Evolutionary conservation across 23 tunicate species (phyloP).

Genomic region (Halocynthia aurantium): DNA sequence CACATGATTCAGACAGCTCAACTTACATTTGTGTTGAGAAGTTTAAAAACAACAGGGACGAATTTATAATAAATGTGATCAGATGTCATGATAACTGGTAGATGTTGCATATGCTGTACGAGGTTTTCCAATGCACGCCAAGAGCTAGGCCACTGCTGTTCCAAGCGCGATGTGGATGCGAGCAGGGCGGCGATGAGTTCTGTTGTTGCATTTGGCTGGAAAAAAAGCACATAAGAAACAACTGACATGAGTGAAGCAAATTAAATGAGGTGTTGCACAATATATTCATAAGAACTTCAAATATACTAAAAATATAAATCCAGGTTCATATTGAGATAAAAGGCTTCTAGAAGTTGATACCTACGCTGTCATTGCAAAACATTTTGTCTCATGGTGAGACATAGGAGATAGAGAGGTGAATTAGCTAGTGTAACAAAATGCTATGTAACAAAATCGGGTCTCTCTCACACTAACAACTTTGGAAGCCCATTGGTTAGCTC

Average conservation of each 20-base stretch:
- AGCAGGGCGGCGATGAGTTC: conserved; percentile 57
- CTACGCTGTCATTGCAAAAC: too few species aligned
- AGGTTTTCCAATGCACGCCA: conserved; percentile 76
- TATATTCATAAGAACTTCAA: too few species aligned
- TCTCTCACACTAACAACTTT: too few species aligned
- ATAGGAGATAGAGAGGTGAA: too few species aligned
- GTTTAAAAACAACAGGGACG: conserved; percentile 64
- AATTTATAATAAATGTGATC: conserved; percentile 87
- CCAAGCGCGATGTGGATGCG: conserved; percentile 40
- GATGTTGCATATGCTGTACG: conserved; percentile 56
- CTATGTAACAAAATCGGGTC: too few species aligned
- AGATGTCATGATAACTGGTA: conserved; percentile 69
- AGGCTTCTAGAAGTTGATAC: too few species aligned
- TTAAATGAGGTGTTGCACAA: too few species aligned
- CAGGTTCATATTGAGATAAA: too few species aligned
- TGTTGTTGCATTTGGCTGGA: conserved; percentile 41
- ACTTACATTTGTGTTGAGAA: conserved; percentile 69
- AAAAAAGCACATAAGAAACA: not conserved
- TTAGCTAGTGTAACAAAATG: too few species aligned
- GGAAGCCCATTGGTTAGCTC: too few species aligned
- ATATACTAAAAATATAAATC: too few species aligned
- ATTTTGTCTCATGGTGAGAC: too few species aligned
- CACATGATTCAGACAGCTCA: not conserved
- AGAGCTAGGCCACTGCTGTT: conserved; percentile 59
- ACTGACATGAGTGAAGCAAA: not conserved